phyloP scores from a whole-genome alignment of 2,113 vertebrate genomes.

The Charadrius vociferus region DNA sequence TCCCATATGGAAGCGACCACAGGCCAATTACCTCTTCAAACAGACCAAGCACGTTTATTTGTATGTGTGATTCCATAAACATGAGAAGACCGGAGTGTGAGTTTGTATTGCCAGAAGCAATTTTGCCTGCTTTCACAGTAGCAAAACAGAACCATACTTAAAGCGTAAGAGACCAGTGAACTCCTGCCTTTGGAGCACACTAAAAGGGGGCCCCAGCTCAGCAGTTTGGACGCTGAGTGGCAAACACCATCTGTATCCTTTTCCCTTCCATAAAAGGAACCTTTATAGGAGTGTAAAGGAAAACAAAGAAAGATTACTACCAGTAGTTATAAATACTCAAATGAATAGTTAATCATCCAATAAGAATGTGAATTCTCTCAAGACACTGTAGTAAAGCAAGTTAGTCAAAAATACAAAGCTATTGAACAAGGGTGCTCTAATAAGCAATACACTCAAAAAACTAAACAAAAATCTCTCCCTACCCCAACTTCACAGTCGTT shows the following conservation, averaged over 20 bases:
- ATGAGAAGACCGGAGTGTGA: conserved; percentile 29
- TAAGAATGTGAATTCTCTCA: conserved; percentile 25
- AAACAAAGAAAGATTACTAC: conserved; percentile 64
- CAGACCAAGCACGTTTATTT: conserved; percentile 44
- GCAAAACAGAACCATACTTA: conserved; percentile 61
- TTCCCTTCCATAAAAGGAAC: conserved; percentile 74
- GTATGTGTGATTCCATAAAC: conserved; percentile 59
- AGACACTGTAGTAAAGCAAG: background rate
- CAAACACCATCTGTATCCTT: conserved; percentile 77
- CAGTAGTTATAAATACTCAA: conserved; percentile 50
- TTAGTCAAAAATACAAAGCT: background rate
- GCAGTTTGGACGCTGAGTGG: conserved; percentile 43
- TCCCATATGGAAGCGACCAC: conserved; percentile 49
- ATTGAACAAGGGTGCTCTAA: background rate
- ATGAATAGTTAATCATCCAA: conserved; percentile 48
- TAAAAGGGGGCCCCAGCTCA: conserved; percentile 48
- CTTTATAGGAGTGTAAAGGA: conserved; percentile 64
- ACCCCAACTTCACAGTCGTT: background rate
- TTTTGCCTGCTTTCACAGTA: conserved; percentile 56
- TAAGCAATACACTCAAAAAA: background rate
- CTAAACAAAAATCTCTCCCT: background rate
- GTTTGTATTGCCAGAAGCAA: conserved; percentile 62
- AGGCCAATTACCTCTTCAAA: conserved; percentile 57
- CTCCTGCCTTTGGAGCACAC: conserved; percentile 46
- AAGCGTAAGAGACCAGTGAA: conserved; percentile 26